Evolutionary conservation across 2,888 invertebrate genomes (phyloP).

Genomic region (Cataglyphis altisquamis): DNA sequence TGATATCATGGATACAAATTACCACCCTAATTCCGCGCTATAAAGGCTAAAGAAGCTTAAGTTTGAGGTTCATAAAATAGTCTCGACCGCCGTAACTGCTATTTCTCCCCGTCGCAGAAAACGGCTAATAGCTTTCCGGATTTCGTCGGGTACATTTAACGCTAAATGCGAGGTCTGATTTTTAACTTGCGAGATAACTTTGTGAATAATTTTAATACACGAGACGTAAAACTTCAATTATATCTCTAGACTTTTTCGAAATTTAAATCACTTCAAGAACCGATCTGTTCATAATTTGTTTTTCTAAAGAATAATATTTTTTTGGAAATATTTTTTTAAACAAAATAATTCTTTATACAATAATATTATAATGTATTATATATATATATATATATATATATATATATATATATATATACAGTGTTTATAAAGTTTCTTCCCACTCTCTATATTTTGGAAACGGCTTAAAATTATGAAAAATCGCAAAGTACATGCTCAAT

Average conservation of each 20-base stretch:
- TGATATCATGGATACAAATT: constrained; percentile 42
- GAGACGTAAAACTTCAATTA: neutral
- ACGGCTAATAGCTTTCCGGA: neutral
- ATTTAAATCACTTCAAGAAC: neutral
- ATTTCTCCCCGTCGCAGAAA: neutral
- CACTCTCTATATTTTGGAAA: too few species aligned
- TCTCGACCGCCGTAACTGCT: neutral
- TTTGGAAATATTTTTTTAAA: neutral
- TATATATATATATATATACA: too few species aligned
- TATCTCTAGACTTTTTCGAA: neutral
- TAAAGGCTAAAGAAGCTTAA: constrained; percentile 45
- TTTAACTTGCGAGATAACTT: neutral
- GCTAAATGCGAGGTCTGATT: neutral
- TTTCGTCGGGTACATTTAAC: constrained; percentile 24
- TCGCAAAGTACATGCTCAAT: too few species aligned
- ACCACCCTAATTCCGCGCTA: constrained; percentile 29
- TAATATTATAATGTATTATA: neutral
- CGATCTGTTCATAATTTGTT: neutral
- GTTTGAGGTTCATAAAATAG: constrained; percentile 35
- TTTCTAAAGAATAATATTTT: neutral
- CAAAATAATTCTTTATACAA: neutral
- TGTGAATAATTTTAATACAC: neutral
- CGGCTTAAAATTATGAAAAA: too few species aligned
- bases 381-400: too few species aligned
- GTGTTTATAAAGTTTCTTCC: too few species aligned